These are phyloP conservation scores for Zoroaster sp. DNA, from an alignment of 53 echinoderm and acorn worm species.

Conservation along the genomic window DNA sequence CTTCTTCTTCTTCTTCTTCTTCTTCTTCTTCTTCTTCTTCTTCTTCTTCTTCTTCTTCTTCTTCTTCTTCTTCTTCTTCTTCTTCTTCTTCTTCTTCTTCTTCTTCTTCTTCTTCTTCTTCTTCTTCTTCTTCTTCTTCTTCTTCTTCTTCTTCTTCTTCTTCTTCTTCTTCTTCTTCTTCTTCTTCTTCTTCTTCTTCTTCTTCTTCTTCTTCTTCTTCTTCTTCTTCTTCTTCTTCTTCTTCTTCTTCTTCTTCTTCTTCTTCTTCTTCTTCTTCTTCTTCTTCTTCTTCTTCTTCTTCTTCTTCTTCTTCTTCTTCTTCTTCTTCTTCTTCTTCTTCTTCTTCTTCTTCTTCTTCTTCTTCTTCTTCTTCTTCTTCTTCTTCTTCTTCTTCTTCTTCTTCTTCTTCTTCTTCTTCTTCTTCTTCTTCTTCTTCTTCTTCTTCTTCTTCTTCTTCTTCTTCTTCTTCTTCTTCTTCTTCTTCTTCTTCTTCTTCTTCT, in stretches of 20 bases:
- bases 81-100: conserved; percentile 16
- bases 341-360: conserved; percentile 50
- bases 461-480: too few species aligned
- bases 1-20: conserved; percentile 6
- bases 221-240: conserved; percentile 21
- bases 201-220: conserved; percentile 32
- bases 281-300: conserved; percentile 20
- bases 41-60: conserved; percentile 1
- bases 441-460: neutral
- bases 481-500: neutral
- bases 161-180: conserved; percentile 32
- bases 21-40: conserved; percentile 6
- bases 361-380: conserved; percentile 48
- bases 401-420: conserved; percentile 45
- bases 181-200: conserved; percentile 17
- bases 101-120: conserved; percentile 28
- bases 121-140: conserved; percentile 27
- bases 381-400: conserved; percentile 50
- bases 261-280: neutral
- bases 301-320: conserved; percentile 48
- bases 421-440: neutral
- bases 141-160: conserved; percentile 1
- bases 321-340: conserved; percentile 50
- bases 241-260: conserved; percentile 17
- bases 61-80: conserved; percentile 6